Evolutionary conservation across 2,888 invertebrate genomes (phyloP).

Genomic region (Adelognathus sp.): DNA sequence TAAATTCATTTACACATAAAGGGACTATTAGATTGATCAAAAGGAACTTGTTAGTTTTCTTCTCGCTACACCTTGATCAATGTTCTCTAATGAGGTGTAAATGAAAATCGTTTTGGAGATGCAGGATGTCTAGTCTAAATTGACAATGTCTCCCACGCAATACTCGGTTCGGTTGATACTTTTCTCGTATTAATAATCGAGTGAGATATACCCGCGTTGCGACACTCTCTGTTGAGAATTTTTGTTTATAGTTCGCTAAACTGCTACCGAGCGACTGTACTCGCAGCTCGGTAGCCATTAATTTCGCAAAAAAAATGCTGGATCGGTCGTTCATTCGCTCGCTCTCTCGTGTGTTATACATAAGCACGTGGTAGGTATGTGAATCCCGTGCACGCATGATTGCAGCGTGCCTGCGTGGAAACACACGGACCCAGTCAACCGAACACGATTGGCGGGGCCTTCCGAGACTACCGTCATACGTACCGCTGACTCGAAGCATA

Average conservation of each 20-base stretch:
- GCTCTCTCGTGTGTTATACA: background rate
- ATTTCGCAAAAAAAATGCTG: slow-evolving; percentile 46
- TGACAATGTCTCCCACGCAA: background rate
- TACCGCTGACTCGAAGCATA: no score
- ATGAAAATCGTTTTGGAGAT: no score
- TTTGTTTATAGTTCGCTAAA: slow-evolving; percentile 3
- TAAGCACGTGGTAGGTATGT: slow-evolving; percentile 29
- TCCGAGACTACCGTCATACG: background rate
- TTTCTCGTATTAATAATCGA: slow-evolving; percentile 9
- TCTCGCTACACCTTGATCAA: no score
- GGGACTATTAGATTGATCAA: no score
- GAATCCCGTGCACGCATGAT: slow-evolving; percentile 27
- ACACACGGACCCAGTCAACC: slow-evolving; percentile 17
- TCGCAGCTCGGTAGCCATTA: slow-evolving; percentile 44
- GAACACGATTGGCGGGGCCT: slow-evolving; percentile 14
- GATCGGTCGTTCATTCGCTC: slow-evolving; percentile 12
- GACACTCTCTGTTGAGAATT: slow-evolving; percentile 16
- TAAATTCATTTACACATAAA: no score
- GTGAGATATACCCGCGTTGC: background rate
- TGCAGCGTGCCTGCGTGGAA: slow-evolving; percentile 13
- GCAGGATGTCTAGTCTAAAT: no score
- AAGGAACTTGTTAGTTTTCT: no score
- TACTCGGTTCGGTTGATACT: slow-evolving; percentile 8
- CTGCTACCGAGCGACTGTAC: slow-evolving; percentile 8
- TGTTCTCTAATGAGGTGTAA: no score